phyloP scores from a whole-genome alignment of 2,797 vertebrate genomes.

The Typhlichthys eigenmanni region DNA sequence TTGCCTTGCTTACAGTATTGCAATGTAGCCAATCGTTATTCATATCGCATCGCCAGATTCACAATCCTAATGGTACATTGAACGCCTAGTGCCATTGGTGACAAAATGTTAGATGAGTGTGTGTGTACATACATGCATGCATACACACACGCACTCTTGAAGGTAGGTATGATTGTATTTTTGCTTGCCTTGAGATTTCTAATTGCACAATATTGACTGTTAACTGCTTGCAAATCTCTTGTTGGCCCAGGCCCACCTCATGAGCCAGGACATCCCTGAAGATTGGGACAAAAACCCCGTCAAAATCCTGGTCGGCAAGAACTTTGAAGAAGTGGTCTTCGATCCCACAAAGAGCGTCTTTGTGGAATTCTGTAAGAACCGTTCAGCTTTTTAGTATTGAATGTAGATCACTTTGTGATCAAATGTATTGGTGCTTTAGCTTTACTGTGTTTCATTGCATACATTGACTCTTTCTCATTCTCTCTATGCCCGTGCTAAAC shows the following conservation, averaged over 20 bases:
- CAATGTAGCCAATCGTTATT: too few species aligned
- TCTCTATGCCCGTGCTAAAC: constrained; percentile 7
- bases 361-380: constrained; percentile 93
- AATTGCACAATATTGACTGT: not conserved
- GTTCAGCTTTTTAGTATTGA: not conserved
- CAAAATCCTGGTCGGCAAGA: constrained; percentile 91
- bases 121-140: too few species aligned
- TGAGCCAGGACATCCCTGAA: constrained; percentile 95
- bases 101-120: too few species aligned
- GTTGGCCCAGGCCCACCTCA: constrained; percentile 87
- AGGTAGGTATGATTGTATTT: not conserved
- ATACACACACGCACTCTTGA: too few species aligned
- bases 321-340: constrained; percentile 95
- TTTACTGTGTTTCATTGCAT: constrained; percentile 9
- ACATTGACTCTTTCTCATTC: constrained; percentile 3
- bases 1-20: too few species aligned
- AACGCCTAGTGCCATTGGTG: too few species aligned
- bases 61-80: too few species aligned
- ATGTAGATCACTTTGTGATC: not conserved
- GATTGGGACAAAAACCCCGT: constrained; percentile 96
- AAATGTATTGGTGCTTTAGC: constrained; percentile 14
- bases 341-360: constrained; percentile 91
- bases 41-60: too few species aligned
- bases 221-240: not conserved
- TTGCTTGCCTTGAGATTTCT: not conserved